A percentile compares a stretch with the other conserved stretches of the same genome.
phyloP scores from a whole-genome alignment of 2,888 invertebrate species.

The Drosophila trichaetosa region DNA sequence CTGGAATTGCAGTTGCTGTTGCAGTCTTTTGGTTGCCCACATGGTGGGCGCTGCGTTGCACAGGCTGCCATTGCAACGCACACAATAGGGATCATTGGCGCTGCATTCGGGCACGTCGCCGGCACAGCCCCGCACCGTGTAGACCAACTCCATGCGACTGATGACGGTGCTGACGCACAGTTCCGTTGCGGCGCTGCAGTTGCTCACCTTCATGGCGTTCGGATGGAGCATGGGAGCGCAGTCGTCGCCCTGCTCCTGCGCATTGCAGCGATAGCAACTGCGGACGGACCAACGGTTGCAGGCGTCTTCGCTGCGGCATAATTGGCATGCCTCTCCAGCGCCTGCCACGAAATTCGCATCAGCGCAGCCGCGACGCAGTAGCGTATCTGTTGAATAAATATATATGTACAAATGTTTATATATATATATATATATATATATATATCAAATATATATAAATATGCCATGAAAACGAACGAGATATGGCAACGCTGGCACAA shows the following conservation, averaged over 20 bases:
- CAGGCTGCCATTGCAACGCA: constrained; percentile 78
- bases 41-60: constrained; percentile 71
- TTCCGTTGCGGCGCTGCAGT: constrained; percentile 69
- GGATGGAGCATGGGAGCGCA: constrained; percentile 66
- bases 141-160: constrained; percentile 64
- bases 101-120: constrained; percentile 75
- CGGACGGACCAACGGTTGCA: constrained; percentile 78
- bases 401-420: not conserved
- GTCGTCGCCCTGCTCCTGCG: constrained; percentile 62
- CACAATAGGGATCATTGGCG: constrained; percentile 79
- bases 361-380: constrained; percentile 78
- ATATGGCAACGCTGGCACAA: not conserved
- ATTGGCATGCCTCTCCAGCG: constrained; percentile 64
- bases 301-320: constrained; percentile 70
- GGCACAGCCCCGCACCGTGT: constrained; percentile 78
- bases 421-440: not conserved
- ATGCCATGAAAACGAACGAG: not conserved
- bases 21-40: constrained; percentile 47
- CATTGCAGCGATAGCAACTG: constrained; percentile 80
- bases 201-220: constrained; percentile 47
- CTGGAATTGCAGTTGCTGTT: constrained; percentile 6
- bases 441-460: not conserved
- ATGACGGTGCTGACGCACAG: constrained; percentile 79
- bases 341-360: constrained; percentile 42
- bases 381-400: constrained; percentile 48